Base-by-base conservation (phyloP, 1,140 invertebrate genomes). In the Zaprionus kolodkinae region DNA sequence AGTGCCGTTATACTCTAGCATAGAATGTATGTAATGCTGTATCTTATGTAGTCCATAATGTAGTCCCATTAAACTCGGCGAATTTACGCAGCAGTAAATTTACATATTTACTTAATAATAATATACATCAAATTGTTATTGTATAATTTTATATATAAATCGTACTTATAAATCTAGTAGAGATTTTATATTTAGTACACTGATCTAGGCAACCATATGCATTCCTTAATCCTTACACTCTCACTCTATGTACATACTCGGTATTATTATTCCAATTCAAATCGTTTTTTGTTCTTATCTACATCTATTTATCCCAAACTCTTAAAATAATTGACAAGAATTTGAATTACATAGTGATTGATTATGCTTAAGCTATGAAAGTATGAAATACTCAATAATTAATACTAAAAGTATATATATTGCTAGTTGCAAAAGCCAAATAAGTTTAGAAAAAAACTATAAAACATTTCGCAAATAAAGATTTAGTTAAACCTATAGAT, bases 1-100 rank as follows among this genome's bases (percentile, higher is more conserved):
- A 76, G 73, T 76, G 73, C 73, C 73, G 73, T 76, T 76, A 50
- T 50, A 50, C 10, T 15, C 21, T 43, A 48, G 45, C 10, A 15
- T 48, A 48, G 15, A 17, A 21, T 21, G 13, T 21, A 21, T 21
- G 21, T 21, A 21, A 21, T 21, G 21, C 2, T 21, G 10, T 17
- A 21, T 48, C 17, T 48, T 21, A 21, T 48, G 4, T 50, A 50
- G 45, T 21, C 45, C 17, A 4, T 10, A 45, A 10, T 6, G 6
- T 45, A 45, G n/a, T 45, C 43, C n/a, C 11, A n/a, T 21, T 21
- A 21, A 21, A 43, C 40, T 48, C 45, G 9, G 15, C 9, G 45
- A 48, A 17, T 10, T 17, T n/a, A n/a, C n/a, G n/a, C n/a, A n/a
- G n/a, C n/a, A n/a, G n/a, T n/a, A n/a, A n/a, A 17, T 48, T 17